Evolutionary conservation across 2,797 vertebrate species (phyloP), one percentile per base, ranked within the genome.

Genomic region (Denticeps clupeoides): DNA sequence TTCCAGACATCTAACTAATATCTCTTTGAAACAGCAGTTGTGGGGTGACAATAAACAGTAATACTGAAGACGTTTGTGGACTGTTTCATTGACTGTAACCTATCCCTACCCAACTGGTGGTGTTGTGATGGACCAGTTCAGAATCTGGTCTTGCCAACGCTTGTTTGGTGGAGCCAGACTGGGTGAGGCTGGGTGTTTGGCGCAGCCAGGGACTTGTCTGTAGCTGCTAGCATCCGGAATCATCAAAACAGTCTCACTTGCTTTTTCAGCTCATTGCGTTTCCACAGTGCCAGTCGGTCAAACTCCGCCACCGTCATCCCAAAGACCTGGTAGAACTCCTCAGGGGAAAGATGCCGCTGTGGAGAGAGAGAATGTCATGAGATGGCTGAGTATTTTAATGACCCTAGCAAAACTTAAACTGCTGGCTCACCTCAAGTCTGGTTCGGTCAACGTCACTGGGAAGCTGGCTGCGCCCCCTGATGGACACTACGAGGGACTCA

Each of bases 211-310:
- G n/a, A n/a, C n/a, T n/a, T n/a, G n/a, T n/a, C n/a, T n/a, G n/a
- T n/a, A n/a, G n/a, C n/a, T n/a, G n/a, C n/a, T n/a, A n/a, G n/a
- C n/a, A n/a, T n/a, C n/a, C n/a, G n/a, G n/a, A n/a, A n/a, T n/a
- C 24, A 63, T 83, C 80, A 97, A 72, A 97, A 97, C 40, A 97
- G 89, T 67, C 93, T 77, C 26, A 88, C 88, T 65, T 88, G 90
- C 73, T 95, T 97, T 80, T 97, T 97, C 60, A 97, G 76, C 68
- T 97, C 93, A 1, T 96, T 97, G 68, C 89, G 88, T 75, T 93
- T 97, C 93, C 93, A 97, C 72, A 89, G 82, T 33, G 90, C 89
- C 42, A 97, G 84, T 40, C 77, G 84, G 70, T 97, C 92, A 18
- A 97, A 97, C 72, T 90, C 86, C 0, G 87, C 82, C 53, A 93